Conservation (phyloP, 2,888 invertebrate species). For the Hedya salicella region DNA sequence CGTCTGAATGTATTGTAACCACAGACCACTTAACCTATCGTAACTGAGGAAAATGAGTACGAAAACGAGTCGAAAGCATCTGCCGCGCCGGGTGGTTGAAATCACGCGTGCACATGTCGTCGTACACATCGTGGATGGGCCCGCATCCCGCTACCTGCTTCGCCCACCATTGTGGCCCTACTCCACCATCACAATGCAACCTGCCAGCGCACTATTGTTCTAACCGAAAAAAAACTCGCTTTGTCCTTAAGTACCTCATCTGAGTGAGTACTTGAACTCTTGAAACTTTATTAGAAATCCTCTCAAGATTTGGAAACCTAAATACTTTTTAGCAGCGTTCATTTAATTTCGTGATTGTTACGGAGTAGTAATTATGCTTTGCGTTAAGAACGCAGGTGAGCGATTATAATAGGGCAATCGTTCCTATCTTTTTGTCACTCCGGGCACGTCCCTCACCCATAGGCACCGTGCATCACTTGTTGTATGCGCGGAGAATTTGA, state of each 20-base stretch:
- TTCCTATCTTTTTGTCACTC: slow-evolving; percentile 60
- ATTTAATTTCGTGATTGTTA: slow-evolving; percentile 8
- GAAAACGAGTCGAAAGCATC: slow-evolving; percentile 61
- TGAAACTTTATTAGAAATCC: slow-evolving; percentile 41
- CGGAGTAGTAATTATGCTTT: slow-evolving; percentile 59
- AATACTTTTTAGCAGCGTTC: slow-evolving; percentile 41
- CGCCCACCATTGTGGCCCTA: slow-evolving; percentile 65
- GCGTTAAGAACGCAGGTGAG: slow-evolving; percentile 61
- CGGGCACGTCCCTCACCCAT: slow-evolving; percentile 62
- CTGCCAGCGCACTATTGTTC: slow-evolving; percentile 74
- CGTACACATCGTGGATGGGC: slow-evolving; percentile 59
- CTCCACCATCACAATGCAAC: slow-evolving; percentile 64
- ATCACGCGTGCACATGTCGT: slow-evolving; percentile 69
- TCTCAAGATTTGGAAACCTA: slow-evolving; percentile 29
- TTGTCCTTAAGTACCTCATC: slow-evolving; percentile 63
- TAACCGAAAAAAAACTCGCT: slow-evolving; percentile 63
- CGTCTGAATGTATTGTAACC: slow-evolving; percentile 16
- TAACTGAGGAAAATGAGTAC: too few relatives aligned
- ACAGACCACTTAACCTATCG: too few relatives aligned
- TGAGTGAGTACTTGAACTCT: slow-evolving; percentile 46
- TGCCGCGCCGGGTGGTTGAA: slow-evolving; percentile 67
- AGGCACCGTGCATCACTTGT: slow-evolving; percentile 50
- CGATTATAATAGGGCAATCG: slow-evolving; percentile 59
- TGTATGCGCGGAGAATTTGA: slow-evolving; percentile 56
- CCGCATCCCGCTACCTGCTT: slow-evolving; percentile 79